Conservation (phyloP, 30 jellyfish, hydroid and myxozoan genomes). For the Aurelia coerulea region DNA sequence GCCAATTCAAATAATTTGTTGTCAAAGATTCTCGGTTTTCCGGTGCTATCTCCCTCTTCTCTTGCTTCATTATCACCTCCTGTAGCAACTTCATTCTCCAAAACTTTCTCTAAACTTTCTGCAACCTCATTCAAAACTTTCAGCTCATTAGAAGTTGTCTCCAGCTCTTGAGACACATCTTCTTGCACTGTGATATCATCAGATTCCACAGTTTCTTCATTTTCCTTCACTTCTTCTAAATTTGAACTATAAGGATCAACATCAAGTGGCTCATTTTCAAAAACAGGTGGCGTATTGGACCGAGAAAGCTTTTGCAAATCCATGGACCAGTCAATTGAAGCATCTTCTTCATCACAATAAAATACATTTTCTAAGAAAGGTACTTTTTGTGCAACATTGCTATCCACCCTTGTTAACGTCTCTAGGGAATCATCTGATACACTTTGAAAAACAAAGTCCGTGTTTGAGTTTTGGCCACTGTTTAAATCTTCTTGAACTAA, state of each 20-base stretch:
- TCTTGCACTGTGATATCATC: not conserved
- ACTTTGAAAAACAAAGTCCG: constrained; percentile 36
- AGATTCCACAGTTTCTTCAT: not conserved
- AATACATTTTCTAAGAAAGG: constrained; percentile 75
- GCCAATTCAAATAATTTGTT: not conserved
- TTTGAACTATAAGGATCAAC: not conserved
- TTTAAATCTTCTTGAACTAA: constrained; percentile 83
- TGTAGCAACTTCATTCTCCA: not conserved
- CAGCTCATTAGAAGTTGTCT: not conserved
- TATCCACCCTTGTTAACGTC: constrained; percentile 45
- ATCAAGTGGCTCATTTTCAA: constrained; percentile 1
- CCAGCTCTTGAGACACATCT: not conserved
- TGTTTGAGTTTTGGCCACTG: constrained; percentile 16
- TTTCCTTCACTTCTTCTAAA: not conserved
- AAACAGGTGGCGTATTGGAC: constrained; percentile 37
- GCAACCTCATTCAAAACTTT: not conserved
- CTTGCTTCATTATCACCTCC: not conserved
- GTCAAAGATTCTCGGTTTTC: constrained; percentile 11
- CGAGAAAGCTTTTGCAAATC: constrained; percentile 53
- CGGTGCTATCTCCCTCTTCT: not conserved
- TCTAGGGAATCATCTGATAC: constrained; percentile 62
- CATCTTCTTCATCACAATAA: constrained; percentile 64
- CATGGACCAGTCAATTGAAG: constrained; percentile 44
- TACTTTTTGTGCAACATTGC: constrained; percentile 56
- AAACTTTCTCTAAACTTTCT: not conserved